Evolutionary conservation across 64 coral and sea anemone genomes (phyloP).

Genomic region (Stichodactyla helianthus): DNA sequence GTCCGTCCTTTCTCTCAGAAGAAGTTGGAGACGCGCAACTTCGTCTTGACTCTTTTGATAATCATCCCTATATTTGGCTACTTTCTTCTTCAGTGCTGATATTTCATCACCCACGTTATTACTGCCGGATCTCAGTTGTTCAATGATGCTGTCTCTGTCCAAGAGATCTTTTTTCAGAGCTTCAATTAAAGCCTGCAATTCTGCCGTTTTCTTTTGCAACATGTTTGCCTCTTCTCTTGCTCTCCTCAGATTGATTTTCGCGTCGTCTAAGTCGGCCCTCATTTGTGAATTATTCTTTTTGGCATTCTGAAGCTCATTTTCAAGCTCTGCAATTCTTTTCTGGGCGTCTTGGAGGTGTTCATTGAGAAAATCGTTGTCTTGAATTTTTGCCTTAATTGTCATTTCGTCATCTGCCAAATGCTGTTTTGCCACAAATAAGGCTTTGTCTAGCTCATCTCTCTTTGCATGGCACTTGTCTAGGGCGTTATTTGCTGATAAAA

Average conservation of each 20-base stretch:
- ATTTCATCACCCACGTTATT: conserved; percentile 45
- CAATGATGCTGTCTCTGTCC: conserved; percentile 43
- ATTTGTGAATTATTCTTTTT: conserved; percentile 61
- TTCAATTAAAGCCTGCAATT: conserved; percentile 46
- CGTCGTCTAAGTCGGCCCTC: conserved; percentile 40
- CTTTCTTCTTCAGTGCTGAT: conserved; percentile 64
- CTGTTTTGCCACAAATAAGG: conserved; percentile 18
- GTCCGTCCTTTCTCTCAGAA: conserved; percentile 59
- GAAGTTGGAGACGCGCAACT: conserved; percentile 52
- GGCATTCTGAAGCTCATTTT: conserved; percentile 26
- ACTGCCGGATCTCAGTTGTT: conserved; percentile 47
- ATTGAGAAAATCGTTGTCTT: conserved; percentile 11
- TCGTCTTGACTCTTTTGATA: conserved; percentile 68
- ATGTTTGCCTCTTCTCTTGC: conserved; percentile 57
- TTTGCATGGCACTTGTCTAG: conserved; percentile 9
- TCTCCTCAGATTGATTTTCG: conserved; percentile 55
- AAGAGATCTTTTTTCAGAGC: conserved; percentile 22
- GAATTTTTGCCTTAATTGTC: neutral
- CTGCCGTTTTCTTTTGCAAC: conserved; percentile 23
- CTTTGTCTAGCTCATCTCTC: conserved; percentile 34
- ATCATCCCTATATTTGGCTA: conserved; percentile 64
- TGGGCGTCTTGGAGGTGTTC: conserved; percentile 21
- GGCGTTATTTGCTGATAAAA: neutral
- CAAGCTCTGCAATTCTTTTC: conserved; percentile 14
- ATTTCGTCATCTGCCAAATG: conserved; percentile 23